A percentile compares a stretch with the other conserved stretches of the same genome.
These are phyloP conservation scores for Nemotelus pantherinus DNA, from an alignment of 2,888 invertebrate species.

Conservation along the genomic window DNA sequence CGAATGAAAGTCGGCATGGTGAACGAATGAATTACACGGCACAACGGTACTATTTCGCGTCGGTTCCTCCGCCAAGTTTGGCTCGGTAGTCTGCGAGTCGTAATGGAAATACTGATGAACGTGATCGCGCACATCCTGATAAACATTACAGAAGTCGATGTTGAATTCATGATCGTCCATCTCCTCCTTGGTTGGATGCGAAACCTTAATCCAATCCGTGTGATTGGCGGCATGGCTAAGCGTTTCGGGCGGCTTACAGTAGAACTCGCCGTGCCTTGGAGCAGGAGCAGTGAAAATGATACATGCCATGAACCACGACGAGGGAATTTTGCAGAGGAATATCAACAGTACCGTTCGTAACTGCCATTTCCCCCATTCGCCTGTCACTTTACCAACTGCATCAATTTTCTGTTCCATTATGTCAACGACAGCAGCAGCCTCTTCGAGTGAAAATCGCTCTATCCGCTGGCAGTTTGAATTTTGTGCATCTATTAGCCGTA, in stretches of 20 bases:
- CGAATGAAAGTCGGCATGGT: constrained; percentile 61
- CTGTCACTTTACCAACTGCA: constrained; percentile 64
- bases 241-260: constrained; percentile 63
- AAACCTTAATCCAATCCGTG: constrained; percentile 63
- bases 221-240: constrained; percentile 58
- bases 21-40: constrained; percentile 63
- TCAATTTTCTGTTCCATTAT: constrained; percentile 53
- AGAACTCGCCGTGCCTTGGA: constrained; percentile 64
- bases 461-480: constrained; percentile 28
- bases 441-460: constrained; percentile 34
- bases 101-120: constrained; percentile 62
- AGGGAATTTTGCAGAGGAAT: constrained; percentile 65
- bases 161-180: constrained; percentile 62
- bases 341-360: constrained; percentile 64
- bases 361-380: constrained; percentile 66
- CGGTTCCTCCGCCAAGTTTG: constrained; percentile 61
- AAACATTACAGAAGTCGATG: constrained; percentile 65
- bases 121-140: constrained; percentile 62
- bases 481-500: constrained; percentile 45
- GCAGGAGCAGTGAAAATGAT: constrained; percentile 66
- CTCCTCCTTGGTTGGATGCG: constrained; percentile 64
- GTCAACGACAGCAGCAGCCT: constrained; percentile 12
- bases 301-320: constrained; percentile 67
- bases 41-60: constrained; percentile 59
- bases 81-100: constrained; percentile 58